Evolutionary conservation across 2,888 invertebrate species (phyloP).

Genomic region (Cataglyphis rosenhaueri): DNA sequence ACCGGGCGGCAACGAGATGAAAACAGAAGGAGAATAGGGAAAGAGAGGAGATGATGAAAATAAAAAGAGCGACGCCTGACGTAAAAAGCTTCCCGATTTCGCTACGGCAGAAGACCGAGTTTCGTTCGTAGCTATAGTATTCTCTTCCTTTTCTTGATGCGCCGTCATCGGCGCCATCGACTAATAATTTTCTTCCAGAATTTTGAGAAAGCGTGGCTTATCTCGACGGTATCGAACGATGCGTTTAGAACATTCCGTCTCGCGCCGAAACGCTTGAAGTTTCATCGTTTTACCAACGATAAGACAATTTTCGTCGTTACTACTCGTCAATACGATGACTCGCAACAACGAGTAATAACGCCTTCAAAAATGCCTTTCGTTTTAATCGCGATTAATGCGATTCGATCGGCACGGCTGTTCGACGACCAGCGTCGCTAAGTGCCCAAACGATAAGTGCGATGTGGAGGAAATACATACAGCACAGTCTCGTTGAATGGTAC

Average conservation of each 20-base stretch:
- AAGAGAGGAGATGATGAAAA: background rate
- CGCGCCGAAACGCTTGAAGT: background rate
- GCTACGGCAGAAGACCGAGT: slow-evolving; percentile 9
- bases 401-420: slow-evolving; percentile 5
- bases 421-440: slow-evolving; percentile 47
- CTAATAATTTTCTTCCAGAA: slow-evolving; percentile 13
- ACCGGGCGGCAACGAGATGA: slow-evolving; percentile 10
- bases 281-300: background rate
- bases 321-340: background rate
- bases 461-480: background rate
- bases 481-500: slow-evolving; percentile 21
- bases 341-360: background rate
- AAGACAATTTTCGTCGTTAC: background rate
- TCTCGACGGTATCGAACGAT: background rate
- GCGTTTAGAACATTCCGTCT: slow-evolving; percentile 11
- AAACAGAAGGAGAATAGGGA: background rate
- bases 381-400: slow-evolving; percentile 10
- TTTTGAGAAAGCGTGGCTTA: background rate
- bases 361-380: background rate
- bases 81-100: slow-evolving; percentile 6
- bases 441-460: background rate
- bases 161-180: background rate
- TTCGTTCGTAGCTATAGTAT: background rate
- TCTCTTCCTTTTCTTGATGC: background rate
- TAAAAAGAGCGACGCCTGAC: background rate